phyloP scores from a whole-genome alignment of 2,113 vertebrate genomes.

The Coptodon bakossiorum region DNA sequence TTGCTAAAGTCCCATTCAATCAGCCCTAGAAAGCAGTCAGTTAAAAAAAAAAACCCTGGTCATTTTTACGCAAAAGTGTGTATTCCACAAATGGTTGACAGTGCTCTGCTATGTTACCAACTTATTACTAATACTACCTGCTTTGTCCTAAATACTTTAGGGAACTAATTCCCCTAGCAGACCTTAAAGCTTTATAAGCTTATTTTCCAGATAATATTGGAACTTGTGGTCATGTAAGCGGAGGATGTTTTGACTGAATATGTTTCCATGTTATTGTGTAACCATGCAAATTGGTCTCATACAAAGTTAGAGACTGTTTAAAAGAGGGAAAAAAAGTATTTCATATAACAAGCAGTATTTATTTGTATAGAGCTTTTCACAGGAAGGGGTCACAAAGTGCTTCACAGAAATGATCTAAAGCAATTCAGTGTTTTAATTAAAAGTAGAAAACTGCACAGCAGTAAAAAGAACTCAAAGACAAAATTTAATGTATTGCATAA shows the following conservation, averaged over 20 bases:
- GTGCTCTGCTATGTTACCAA: not conserved
- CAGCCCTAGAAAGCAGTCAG: not conserved
- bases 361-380: not conserved
- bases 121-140: not conserved
- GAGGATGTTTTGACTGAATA: not conserved
- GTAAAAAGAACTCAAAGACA: not conserved
- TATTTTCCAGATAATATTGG: not conserved
- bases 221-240: not conserved
- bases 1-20: not conserved
- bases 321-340: fast-evolving
- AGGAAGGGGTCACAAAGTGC: not conserved
- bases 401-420: not conserved
- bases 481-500: not conserved
- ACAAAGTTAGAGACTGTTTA: not conserved
- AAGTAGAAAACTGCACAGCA: not conserved
- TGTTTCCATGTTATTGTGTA: not conserved
- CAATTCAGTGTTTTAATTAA: not conserved
- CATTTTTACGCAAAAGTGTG: not conserved
- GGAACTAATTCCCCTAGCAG: not conserved
- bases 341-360: not conserved
- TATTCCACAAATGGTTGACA: not conserved
- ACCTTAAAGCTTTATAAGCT: not conserved
- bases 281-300: not conserved
- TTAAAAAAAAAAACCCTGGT: not conserved
- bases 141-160: not conserved